phyloP scores from a whole-genome alignment of 2,797 vertebrate genomes.

The Chloroceryle inda region DNA sequence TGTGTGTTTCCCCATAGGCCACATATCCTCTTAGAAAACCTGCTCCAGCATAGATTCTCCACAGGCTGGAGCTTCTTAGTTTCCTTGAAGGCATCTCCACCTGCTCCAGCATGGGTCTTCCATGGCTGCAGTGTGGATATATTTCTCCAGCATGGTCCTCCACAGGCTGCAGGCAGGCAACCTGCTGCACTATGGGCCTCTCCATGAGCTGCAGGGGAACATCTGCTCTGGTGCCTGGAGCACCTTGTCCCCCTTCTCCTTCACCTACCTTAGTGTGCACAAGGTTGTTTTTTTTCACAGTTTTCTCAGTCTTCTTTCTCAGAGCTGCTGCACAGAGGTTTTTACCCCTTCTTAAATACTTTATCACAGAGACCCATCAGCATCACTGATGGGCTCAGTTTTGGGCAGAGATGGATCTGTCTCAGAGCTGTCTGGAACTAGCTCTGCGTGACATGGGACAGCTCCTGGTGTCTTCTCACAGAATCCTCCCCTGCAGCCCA shows the following conservation, averaged over 20 bases:
- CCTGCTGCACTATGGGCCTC: background rate
- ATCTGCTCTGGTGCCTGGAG: background rate
- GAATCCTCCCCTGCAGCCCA: background rate
- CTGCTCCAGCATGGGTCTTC: background rate
- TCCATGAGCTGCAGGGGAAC: background rate
- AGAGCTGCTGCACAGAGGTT: background rate
- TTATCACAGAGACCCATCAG: background rate
- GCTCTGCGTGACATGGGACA: background rate
- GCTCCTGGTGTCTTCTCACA: background rate
- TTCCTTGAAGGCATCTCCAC: background rate
- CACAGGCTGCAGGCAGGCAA: background rate
- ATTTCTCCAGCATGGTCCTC: background rate
- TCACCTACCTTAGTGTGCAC: background rate
- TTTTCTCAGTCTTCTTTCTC: background rate
- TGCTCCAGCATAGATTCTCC: background rate
- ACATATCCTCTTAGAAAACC: background rate
- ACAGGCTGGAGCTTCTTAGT: no score
- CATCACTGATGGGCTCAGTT: background rate
- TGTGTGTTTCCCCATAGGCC: fast-evolving
- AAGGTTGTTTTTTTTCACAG: background rate
- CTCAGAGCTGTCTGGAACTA: background rate
- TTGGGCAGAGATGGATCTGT: fast-evolving
- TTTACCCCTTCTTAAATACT: background rate
- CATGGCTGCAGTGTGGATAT: background rate
- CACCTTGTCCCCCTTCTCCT: background rate